Evolutionary conservation across 2,113 vertebrate species (phyloP).

Genomic region (Hippocampus mohnikei): DNA sequence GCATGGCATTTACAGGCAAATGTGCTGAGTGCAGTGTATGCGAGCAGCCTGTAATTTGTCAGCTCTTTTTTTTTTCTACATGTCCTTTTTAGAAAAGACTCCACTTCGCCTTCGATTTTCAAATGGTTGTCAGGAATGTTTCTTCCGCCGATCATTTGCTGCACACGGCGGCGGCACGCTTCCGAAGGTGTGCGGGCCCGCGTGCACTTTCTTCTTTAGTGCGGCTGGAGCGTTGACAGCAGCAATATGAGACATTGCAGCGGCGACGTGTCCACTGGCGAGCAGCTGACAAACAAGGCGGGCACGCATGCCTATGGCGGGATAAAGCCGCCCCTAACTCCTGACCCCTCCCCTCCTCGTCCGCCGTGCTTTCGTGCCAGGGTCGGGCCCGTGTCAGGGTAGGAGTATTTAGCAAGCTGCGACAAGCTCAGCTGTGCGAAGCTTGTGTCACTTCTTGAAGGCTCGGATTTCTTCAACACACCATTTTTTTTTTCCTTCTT

Average conservation of each 20-base stretch:
- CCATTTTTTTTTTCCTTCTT: not conserved
- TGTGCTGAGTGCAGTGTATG: constrained; percentile 72
- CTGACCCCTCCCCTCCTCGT: constrained; percentile 61
- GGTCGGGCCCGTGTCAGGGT: constrained; percentile 54
- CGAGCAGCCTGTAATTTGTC: constrained; percentile 72
- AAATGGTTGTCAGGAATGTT: constrained; percentile 46
- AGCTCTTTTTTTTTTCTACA: constrained; percentile 59
- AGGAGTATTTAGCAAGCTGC: constrained; percentile 65
- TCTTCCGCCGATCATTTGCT: constrained; percentile 21
- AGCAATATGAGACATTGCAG: constrained; percentile 46
- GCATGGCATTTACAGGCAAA: constrained; percentile 78
- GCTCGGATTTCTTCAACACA: not conserved
- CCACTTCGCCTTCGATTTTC: constrained; percentile 57
- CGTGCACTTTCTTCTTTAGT: constrained; percentile 1
- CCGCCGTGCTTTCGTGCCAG: constrained; percentile 46
- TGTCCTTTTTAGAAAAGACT: constrained; percentile 60
- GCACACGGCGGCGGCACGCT: constrained; percentile 25
- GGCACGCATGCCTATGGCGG: constrained; percentile 52
- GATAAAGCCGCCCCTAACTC: constrained; percentile 59
- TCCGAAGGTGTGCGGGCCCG: constrained; percentile 1
- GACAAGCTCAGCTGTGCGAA: constrained; percentile 48
- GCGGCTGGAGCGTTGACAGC: constrained; percentile 60
- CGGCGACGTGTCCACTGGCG: constrained; percentile 55
- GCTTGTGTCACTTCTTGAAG: constrained; percentile 48
- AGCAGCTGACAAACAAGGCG: constrained; percentile 65